A percentile compares a stretch with the other conserved stretches of the same genome.
phyloP scores from a whole-genome alignment of 2,113 vertebrate genomes.

The Meles meles region DNA sequence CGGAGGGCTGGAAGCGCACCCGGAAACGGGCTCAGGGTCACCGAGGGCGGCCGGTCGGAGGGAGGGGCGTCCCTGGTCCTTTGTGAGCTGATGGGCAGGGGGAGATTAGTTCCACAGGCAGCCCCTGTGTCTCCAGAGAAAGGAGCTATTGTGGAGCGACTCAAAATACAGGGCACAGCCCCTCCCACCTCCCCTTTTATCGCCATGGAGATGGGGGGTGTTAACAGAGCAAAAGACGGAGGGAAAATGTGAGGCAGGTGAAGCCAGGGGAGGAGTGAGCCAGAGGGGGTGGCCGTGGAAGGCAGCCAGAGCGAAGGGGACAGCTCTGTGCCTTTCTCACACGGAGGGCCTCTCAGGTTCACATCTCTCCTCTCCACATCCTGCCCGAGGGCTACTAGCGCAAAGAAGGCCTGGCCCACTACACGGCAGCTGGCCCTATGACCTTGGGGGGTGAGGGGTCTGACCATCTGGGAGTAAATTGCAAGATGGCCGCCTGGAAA shows the following conservation, averaged over 20 bases:
- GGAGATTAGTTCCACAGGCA: constrained; percentile 78
- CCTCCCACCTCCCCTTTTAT: constrained; percentile 58
- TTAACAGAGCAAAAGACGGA: not conserved
- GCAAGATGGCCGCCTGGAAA: constrained; percentile 33
- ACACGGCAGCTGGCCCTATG: constrained; percentile 12
- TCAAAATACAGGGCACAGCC: constrained; percentile 60
- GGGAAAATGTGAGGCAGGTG: not conserved
- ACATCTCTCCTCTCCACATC: not conserved
- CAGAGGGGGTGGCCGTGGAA: not conserved
- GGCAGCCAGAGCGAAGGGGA: not conserved
- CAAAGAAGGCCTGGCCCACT: not conserved
- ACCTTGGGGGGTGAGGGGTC: constrained; percentile 37
- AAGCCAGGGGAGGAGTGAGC: not conserved
- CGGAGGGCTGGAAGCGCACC: constrained; percentile 64
- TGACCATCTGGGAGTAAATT: constrained; percentile 26
- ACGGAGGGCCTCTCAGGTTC: not conserved
- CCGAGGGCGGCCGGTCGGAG: constrained; percentile 44
- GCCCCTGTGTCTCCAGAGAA: constrained; percentile 76
- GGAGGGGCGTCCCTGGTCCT: constrained; percentile 65
- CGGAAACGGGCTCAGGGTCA: constrained; percentile 67
- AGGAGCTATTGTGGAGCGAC: constrained; percentile 73
- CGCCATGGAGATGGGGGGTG: constrained; percentile 52
- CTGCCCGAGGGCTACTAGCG: not conserved
- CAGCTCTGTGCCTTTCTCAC: not conserved
- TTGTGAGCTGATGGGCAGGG: constrained; percentile 70